Evolutionary conservation across 1,140 invertebrate species (phyloP).

Genomic region (Danaus melanippus): DNA sequence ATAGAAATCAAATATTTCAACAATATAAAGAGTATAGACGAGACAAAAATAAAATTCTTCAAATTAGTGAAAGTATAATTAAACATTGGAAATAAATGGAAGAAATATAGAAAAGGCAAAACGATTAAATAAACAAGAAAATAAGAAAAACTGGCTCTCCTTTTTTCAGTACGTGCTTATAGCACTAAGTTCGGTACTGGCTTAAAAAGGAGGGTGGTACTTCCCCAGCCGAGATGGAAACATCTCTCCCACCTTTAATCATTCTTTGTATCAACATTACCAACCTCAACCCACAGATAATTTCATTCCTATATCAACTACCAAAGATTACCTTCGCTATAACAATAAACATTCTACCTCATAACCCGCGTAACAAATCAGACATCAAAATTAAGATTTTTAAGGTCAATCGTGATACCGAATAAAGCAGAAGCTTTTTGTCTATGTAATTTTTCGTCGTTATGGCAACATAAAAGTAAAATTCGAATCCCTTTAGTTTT

Average conservation of each 20-base stretch:
- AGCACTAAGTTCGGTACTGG: constrained; percentile 3
- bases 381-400: too few species aligned
- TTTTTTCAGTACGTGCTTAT: constrained; percentile 3
- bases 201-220: constrained; percentile 10
- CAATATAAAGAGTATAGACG: too few species aligned
- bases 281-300: too few species aligned
- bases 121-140: not conserved
- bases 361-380: not conserved
- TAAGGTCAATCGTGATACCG: too few species aligned
- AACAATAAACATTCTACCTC: constrained; percentile 2
- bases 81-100: too few species aligned
- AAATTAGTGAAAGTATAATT: too few species aligned
- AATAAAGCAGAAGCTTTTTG: too few species aligned
- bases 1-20: too few species aligned
- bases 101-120: not conserved
- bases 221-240: constrained; percentile 5
- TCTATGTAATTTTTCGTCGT: too few species aligned
- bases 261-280: not conserved
- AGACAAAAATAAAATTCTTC: too few species aligned
- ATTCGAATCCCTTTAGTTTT: too few species aligned
- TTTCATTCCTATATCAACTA: not conserved
- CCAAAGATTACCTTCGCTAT: not conserved
- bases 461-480: too few species aligned
- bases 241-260: constrained; percentile 8
- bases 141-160: constrained; percentile 10